These are phyloP conservation scores for Epinephelus moara DNA, from an alignment of 2,113 vertebrate species.

Conservation along the genomic window DNA sequence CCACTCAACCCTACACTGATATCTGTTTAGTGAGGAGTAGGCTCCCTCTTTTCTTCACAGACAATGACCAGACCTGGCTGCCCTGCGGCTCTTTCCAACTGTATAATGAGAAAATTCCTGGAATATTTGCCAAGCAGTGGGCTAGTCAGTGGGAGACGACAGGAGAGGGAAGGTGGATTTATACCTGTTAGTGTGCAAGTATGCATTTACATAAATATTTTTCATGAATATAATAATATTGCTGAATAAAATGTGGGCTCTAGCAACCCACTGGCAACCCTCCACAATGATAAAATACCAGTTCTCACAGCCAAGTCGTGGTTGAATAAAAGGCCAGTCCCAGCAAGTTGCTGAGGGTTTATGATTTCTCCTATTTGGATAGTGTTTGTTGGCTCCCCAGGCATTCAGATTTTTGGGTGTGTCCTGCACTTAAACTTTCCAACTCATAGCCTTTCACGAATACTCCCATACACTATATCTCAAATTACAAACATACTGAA, in stretches of 20 bases:
- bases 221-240: background rate
- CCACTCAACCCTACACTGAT: background rate
- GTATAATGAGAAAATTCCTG: constrained; percentile 77
- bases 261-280: background rate
- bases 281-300: background rate
- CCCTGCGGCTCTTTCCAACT: constrained; percentile 51
- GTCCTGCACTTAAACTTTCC: constrained; percentile 44
- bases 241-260: background rate
- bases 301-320: constrained; percentile 4
- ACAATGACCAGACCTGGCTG: constrained; percentile 49
- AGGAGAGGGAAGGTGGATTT: constrained; percentile 4
- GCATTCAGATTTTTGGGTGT: constrained; percentile 46
- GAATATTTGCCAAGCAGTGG: constrained; percentile 69
- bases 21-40: constrained; percentile 18
- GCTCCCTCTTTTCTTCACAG: constrained; percentile 14
- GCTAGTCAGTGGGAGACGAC: constrained; percentile 34
- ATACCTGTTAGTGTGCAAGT: background rate
- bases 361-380: constrained; percentile 17
- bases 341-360: constrained; percentile 33
- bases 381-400: constrained; percentile 37
- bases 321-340: constrained; percentile 26
- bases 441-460: constrained; percentile 26
- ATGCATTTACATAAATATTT: background rate
- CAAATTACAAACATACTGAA: constrained; percentile 43
- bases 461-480: constrained; percentile 20